Base-by-base conservation (phyloP, 2,113 vertebrate genomes). In the Hippocampus guttulatus region DNA sequence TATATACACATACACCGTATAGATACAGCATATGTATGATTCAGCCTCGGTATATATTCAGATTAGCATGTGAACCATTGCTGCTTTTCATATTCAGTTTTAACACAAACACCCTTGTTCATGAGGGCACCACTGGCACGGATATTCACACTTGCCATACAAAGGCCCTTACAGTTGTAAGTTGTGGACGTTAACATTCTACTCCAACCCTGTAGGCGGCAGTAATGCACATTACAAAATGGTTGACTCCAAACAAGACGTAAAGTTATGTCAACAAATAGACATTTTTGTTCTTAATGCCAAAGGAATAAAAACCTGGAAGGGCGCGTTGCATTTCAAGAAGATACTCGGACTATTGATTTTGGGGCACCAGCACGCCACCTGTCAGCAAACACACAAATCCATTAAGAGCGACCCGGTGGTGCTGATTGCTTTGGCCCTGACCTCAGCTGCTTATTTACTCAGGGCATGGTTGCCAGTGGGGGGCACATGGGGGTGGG, bases 361-460 rank as follows among this genome's bases (percentile, higher is more conserved):
- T 79, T 63, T 23, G 57, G 62, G 64, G 76, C 75, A 65, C 74
- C 77, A 71, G 58, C 65, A 52, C 84, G 67, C 84, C 88, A 90
- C 88, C 88, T 91, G 90, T 88, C 81, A 87, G 81, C 85, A 85
- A 87, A 85, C 85, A 80, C 74, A 82, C 78, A 72, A 78, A 86
- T 88, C 77, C 82, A 88, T 91, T 89, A 88, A 81, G 81, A 72
- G 69, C 75, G 74, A 75, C 74, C 79, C 75, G 73, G 73, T 74
- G 78, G 84, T 82, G 84, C 83, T 88, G 90, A 91, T 91, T 88
- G 85, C 84, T 91, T 91, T 90, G 89, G 83, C 89, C 86, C 84
- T 82, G 88, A 88, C 88, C 89, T 84, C 81, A 40, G 83, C 62
- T 85, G 85, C 82, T 88, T 91, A 89, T 90, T 91, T 87, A 87